These are phyloP conservation scores for Chrysemys picta DNA, from an alignment of 2,113 vertebrate species.

Conservation along the genomic window DNA sequence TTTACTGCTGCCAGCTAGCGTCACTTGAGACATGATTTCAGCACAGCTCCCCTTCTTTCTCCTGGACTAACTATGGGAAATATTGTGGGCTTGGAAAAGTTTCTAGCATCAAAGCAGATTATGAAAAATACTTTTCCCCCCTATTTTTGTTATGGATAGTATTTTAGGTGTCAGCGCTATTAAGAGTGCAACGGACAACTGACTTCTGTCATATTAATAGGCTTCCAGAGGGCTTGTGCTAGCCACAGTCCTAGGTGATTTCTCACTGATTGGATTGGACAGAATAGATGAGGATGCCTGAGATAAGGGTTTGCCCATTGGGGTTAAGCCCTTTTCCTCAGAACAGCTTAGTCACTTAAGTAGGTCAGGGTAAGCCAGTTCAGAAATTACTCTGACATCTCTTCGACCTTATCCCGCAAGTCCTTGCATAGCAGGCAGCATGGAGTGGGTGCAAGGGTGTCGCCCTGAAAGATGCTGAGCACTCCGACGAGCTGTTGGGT, in stretches of 20 bases:
- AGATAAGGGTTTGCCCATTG: background rate
- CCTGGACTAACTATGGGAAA: background rate
- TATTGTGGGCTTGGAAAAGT: background rate
- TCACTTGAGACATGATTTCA: background rate
- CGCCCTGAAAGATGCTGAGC: background rate
- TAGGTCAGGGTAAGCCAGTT: background rate
- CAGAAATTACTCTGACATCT: constrained; percentile 10
- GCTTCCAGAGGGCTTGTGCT: background rate
- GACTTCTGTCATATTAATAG: background rate
- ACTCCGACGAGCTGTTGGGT: background rate
- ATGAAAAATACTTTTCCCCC: background rate
- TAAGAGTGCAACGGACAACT: background rate
- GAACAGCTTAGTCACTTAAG: background rate
- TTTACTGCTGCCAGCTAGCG: background rate
- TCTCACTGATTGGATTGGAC: constrained; percentile 21
- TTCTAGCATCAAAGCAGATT: background rate
- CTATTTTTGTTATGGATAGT: background rate
- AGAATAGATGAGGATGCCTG: constrained; percentile 19
- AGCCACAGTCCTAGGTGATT: constrained; percentile 43
- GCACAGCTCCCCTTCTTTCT: background rate
- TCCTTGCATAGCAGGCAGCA: background rate
- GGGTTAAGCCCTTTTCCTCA: background rate
- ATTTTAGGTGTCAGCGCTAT: background rate
- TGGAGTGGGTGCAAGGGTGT: background rate
- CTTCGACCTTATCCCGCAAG: background rate